Percentiles rank a stretch among this genome's conserved stretches.
Conservation (phyloP, 2,797 vertebrate species). For the Tokudaia muenninki region DNA sequence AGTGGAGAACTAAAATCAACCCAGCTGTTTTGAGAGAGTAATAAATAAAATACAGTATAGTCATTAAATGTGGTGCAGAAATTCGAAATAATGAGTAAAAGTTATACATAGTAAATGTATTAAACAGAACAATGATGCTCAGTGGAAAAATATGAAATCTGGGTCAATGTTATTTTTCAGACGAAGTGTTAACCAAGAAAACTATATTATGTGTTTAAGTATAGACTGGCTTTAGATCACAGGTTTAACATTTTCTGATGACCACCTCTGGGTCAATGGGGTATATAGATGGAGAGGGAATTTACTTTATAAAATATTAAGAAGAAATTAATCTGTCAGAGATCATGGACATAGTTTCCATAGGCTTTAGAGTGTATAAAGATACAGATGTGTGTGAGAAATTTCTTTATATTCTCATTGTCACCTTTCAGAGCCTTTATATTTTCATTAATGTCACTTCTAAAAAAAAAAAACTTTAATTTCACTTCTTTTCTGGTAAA, state of each 20-base stretch:
- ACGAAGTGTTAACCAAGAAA: background rate
- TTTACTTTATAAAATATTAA: background rate
- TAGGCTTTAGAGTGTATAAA: background rate
- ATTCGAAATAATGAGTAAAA: conserved; percentile 10
- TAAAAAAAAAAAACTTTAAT: background rate
- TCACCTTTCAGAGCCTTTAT: background rate
- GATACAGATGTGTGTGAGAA: background rate
- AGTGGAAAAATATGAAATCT: background rate
- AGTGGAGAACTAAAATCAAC: background rate
- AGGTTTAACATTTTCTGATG: background rate
- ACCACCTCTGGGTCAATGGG: background rate
- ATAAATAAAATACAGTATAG: background rate
- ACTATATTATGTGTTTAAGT: background rate
- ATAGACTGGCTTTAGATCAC: background rate
- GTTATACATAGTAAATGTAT: background rate
- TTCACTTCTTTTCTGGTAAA: background rate
- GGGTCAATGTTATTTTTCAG: background rate
- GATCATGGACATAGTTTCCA: background rate
- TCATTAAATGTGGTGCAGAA: background rate
- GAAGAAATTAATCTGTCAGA: background rate
- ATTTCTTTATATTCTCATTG: background rate
- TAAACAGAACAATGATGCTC: background rate
- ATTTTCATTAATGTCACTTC: background rate
- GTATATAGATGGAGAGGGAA: background rate
- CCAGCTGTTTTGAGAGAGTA: background rate